Conservation (phyloP, 2,797 vertebrate species). For the Otolemur crassicaudatus region DNA sequence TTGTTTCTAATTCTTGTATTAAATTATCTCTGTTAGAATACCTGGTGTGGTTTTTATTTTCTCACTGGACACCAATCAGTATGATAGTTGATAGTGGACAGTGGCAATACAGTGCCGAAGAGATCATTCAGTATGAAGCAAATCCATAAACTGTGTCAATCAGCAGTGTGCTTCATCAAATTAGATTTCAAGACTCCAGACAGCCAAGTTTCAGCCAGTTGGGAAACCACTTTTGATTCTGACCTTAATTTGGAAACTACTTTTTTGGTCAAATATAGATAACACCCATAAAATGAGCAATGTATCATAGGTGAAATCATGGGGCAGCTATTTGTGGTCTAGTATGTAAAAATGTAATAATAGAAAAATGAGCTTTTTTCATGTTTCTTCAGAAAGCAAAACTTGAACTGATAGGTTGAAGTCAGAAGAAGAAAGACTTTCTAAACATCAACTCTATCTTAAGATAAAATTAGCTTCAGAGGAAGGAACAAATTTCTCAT, state of each 20-base stretch:
- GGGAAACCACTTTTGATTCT: not conserved
- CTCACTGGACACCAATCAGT: not conserved
- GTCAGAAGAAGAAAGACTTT: not conserved
- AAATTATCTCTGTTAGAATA: not conserved
- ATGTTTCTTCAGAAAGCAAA: slow-evolving; percentile 3
- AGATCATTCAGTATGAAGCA: not conserved
- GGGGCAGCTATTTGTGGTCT: not conserved
- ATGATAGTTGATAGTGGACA: not conserved
- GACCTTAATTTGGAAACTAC: not conserved
- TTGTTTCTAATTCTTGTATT: not conserved
- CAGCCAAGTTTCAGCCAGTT: not conserved
- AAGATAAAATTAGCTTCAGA: not conserved
- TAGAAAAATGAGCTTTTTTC: not conserved
- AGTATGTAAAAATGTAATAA: not conserved
- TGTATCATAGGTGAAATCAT: not conserved
- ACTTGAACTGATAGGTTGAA: not conserved
- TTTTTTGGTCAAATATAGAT: not conserved
- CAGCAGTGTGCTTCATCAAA: not conserved
- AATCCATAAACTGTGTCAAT: not conserved
- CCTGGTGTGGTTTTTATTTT: not conserved
- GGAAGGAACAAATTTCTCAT: not conserved
- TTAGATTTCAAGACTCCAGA: not conserved
- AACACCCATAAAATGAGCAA: not conserved
- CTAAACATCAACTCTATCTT: not conserved
- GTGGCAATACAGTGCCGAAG: not conserved